These are phyloP conservation scores for Epinotia nisella DNA, from an alignment of 2,888 invertebrate species.

Conservation along the genomic window DNA sequence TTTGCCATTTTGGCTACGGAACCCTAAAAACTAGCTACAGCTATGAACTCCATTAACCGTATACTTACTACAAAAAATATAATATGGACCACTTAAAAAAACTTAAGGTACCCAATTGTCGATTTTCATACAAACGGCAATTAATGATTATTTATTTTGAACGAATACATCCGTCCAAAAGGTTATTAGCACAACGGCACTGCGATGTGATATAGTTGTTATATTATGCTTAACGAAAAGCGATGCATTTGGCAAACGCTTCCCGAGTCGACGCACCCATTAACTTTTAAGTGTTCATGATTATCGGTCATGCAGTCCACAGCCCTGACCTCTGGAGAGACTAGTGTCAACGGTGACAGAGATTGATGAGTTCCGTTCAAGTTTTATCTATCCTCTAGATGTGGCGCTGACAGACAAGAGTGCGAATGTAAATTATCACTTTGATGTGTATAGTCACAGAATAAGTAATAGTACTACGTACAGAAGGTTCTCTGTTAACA, in stretches of 20 bases:
- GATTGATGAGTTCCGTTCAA: background rate
- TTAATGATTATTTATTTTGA: background rate
- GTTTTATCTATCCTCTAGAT: background rate
- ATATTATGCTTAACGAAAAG: background rate
- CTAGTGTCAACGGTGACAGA: background rate
- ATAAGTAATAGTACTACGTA: no score
- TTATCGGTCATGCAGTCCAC: constrained; percentile 1
- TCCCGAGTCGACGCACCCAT: constrained; percentile 5
- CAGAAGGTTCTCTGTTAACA: no score
- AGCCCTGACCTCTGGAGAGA: background rate
- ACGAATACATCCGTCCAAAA: no score
- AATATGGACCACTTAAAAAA: no score
- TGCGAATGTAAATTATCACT: no score
- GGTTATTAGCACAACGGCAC: no score
- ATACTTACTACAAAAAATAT: no score
- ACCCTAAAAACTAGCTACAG: no score
- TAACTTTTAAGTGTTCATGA: constrained; percentile 3
- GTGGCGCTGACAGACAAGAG: background rate
- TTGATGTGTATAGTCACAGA: no score
- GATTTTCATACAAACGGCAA: background rate
- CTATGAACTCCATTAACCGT: no score
- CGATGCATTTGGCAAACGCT: constrained; percentile 4
- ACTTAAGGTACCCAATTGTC: no score
- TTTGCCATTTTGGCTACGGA: no score
- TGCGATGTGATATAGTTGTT: background rate